Evolutionary conservation across 2,113 vertebrate genomes (phyloP).

Genomic region (Dipodomys merriami): DNA sequence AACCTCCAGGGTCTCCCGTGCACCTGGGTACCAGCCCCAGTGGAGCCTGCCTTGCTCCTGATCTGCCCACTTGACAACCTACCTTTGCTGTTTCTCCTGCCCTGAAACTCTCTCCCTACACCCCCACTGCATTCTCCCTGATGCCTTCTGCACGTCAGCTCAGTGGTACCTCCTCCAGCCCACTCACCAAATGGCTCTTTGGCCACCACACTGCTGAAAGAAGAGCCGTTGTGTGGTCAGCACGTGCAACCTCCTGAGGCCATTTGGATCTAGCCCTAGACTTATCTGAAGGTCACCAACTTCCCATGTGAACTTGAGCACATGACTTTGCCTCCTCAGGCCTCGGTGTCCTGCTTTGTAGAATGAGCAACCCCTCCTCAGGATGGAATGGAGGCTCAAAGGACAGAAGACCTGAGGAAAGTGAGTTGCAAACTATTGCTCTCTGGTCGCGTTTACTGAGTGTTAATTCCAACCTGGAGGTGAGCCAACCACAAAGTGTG

Average conservation of each 20-base stretch:
- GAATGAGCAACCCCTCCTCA: not conserved
- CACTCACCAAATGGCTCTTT: not conserved
- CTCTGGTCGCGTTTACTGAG: not conserved
- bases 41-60: not conserved
- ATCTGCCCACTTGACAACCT: not conserved
- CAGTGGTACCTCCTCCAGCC: not conserved
- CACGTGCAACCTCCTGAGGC: rapidly evolving
- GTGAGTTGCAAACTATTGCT: not conserved
- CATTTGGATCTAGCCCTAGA: not conserved
- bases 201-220: not conserved
- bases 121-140: not conserved
- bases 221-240: rapidly evolving
- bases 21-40: too few relatives aligned
- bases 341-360: not conserved
- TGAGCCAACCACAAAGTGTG: not conserved
- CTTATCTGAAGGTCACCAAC: not conserved
- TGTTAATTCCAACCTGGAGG: not conserved
- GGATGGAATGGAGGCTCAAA: conserved; percentile 36
- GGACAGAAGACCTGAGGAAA: not conserved
- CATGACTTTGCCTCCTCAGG: not conserved
- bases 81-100: not conserved
- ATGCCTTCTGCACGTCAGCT: not conserved
- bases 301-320: not conserved
- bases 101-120: not conserved
- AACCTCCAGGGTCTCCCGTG: too few relatives aligned